Base-by-base conservation (phyloP, 2,888 invertebrate species). In the Diabrotica balteata region DNA sequence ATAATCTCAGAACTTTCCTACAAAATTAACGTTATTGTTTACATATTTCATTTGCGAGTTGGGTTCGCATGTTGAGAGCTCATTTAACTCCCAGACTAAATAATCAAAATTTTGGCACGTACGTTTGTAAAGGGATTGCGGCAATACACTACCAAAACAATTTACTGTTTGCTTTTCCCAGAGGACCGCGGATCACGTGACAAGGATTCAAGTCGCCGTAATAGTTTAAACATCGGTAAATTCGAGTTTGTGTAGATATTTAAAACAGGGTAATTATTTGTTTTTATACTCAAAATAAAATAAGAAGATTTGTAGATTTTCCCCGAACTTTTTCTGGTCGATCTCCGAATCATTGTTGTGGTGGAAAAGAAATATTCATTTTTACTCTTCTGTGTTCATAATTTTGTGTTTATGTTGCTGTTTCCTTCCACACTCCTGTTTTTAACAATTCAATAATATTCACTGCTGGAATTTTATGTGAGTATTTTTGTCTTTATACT, bases 91-190 rank as follows among this genome's bases (percentile, higher is more conserved):
- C 7, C 63, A 47, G 54, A 65, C 65, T 67, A 66, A 69, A 70
- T 63, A 66, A 67, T 67, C 69, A 55, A 66, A 71, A 72, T 70
- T 70, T 67, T 53, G 69, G 67, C 73, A 72, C 73, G 73, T 69
- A 68, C 63, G 52, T 66, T 67, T 70, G 61, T 62, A 59, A 61
- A 53, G 71, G 71, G 70, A 70, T 70, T 73, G 67, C 62, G 70
- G 66, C 57, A 63, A 69, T 59, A 55, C 58, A 59, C 60, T 61
- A 65, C 52, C 64, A 69, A 72, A 73, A 75, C 72, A 72, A 70
- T 73, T 64, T 69, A 70, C 65, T 75, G 73, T 75, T 75, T 75
- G 71, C 72, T 73, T 69, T 71, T 71, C 70, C 70, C 73, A 63
- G 64, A 66, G 69, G 71, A 70, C 71, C 53, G 52, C 68, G 45